Percentiles rank a stretch among this genome's conserved stretches.
These are phyloP conservation scores for Ametastegia equiseti DNA, from an alignment of 2,888 invertebrate genomes.

Conservation along the genomic window DNA sequence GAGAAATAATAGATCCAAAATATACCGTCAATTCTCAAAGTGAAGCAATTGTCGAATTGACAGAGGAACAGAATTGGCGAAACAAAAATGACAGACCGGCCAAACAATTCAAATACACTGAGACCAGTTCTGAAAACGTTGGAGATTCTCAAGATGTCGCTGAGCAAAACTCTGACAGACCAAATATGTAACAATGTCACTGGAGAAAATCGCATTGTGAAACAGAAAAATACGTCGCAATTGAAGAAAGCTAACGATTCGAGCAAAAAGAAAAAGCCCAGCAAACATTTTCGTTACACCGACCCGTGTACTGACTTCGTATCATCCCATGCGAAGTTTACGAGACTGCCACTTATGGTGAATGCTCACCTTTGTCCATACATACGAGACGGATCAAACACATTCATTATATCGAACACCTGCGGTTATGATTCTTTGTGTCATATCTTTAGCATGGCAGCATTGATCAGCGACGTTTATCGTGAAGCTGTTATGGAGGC, in stretches of 20 bases:
- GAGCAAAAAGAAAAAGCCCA: constrained; percentile 4
- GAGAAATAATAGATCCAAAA: not conserved
- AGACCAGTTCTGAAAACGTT: not conserved
- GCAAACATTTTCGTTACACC: constrained; percentile 14
- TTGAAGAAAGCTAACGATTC: not conserved
- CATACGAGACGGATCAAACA: constrained; percentile 30
- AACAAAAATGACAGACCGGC: constrained; percentile 27
- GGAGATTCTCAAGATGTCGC: not conserved
- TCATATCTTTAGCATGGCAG: constrained; percentile 33
- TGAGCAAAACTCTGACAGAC: constrained; percentile 8
- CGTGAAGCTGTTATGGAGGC: constrained; percentile 21
- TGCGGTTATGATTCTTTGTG: constrained; percentile 33
- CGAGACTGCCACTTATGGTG: constrained; percentile 31
- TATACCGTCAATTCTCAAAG: constrained; percentile 1
- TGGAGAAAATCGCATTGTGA: not conserved
- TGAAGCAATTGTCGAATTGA: not conserved
- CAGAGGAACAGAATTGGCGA: constrained; percentile 38
- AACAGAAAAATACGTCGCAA: not conserved
- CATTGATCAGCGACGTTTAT: constrained; percentile 1
- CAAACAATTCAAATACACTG: constrained; percentile 21
- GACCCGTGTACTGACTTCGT: constrained; percentile 34
- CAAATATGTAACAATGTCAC: constrained; percentile 1
- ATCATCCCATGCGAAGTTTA: constrained; percentile 14
- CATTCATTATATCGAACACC: not conserved
- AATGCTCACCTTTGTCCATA: constrained; percentile 30